Percentiles rank a stretch among this genome's conserved stretches.
Evolutionary conservation across 2,797 vertebrate genomes (phyloP).

Genomic region (Enteromius anoplus): DNA sequence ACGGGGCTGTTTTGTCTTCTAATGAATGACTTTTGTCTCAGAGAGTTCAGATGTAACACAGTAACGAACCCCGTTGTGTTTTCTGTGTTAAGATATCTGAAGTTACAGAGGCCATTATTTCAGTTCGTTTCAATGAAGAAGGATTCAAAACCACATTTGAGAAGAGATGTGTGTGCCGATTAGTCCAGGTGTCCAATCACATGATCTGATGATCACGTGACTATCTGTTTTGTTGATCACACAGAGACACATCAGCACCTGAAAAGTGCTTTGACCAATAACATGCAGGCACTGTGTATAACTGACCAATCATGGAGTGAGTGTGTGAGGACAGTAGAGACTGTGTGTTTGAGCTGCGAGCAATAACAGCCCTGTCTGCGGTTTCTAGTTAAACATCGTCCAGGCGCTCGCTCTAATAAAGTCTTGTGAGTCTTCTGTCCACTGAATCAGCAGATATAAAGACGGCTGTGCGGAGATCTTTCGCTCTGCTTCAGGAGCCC

Average conservation of each 20-base stretch:
- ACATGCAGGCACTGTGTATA: background rate
- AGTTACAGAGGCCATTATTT: background rate
- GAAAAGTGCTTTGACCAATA: background rate
- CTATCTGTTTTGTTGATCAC: background rate
- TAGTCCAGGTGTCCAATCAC: too few species aligned
- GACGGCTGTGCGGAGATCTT: conserved; percentile 12
- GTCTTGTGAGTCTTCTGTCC: conserved; percentile 8
- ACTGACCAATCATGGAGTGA: background rate
- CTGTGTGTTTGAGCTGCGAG: background rate
- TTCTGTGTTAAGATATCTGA: background rate
- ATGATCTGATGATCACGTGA: background rate
- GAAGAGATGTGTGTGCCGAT: background rate
- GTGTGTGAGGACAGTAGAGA: background rate
- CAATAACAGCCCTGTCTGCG: background rate
- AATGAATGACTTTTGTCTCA: background rate
- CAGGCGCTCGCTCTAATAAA: conserved; percentile 6
- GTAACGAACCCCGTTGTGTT: background rate
- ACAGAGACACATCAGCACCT: background rate
- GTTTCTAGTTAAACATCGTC: background rate
- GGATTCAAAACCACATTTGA: background rate
- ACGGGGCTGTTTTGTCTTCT: background rate
- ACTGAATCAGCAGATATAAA: conserved; percentile 37
- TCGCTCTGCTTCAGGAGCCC: conserved; percentile 31
- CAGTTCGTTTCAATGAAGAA: background rate
- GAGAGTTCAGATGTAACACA: background rate